A percentile compares a stretch with the other conserved stretches of the same genome.
phyloP scores from a whole-genome alignment of 2,113 vertebrate species.

The Azemiops feae region DNA sequence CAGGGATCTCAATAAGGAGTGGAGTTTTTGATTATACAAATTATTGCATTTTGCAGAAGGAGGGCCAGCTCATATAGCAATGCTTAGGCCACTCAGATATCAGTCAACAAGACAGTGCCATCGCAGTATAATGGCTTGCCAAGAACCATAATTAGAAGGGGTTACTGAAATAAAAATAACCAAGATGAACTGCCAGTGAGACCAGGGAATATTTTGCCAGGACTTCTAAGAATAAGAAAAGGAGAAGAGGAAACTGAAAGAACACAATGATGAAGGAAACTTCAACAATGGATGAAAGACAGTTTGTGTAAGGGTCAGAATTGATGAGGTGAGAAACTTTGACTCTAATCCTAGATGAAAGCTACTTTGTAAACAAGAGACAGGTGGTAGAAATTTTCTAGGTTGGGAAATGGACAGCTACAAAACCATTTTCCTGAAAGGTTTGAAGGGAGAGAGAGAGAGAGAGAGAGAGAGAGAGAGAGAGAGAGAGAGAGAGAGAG shows the following conservation, averaged over 20 bases:
- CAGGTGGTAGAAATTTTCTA: not conserved
- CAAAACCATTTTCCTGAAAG: not conserved
- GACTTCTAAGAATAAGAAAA: not conserved
- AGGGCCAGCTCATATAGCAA: not conserved
- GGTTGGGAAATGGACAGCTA: not conserved
- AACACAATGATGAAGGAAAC: not conserved
- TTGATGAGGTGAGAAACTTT: not conserved
- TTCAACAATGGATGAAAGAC: not conserved
- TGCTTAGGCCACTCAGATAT: not conserved
- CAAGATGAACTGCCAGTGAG: not conserved
- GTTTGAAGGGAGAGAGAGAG: not conserved
- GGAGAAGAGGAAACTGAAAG: not conserved
- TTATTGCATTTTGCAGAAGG: not conserved
- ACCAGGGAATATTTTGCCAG: not conserved
- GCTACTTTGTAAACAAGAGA: not conserved
- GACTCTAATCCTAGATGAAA: not conserved
- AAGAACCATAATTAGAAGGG: not conserved
- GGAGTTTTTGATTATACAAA: not conserved
- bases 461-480: not conserved
- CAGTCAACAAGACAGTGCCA: not conserved
- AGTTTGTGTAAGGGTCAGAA: not conserved
- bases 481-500: not conserved
- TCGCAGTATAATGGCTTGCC: not conserved
- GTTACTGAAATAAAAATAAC: not conserved
- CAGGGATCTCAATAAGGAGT: not conserved